Evolutionary conservation across 1,140 invertebrate genomes (phyloP).

Genomic region (Rhyzopertha dominica): DNA sequence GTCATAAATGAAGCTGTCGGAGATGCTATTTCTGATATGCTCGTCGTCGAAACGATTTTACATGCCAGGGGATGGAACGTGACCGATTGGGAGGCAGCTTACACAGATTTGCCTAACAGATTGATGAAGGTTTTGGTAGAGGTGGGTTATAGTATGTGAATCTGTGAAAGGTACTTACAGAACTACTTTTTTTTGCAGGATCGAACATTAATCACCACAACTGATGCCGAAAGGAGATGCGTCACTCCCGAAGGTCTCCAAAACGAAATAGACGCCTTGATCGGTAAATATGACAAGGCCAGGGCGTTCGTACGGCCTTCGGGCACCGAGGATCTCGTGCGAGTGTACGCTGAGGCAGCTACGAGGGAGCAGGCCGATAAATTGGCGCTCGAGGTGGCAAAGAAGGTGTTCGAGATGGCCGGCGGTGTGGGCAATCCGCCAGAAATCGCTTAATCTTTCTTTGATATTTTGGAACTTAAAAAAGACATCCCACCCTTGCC

Average conservation of each 20-base stretch:
- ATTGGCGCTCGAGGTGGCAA: constrained; percentile 70
- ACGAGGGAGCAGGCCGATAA: constrained; percentile 66
- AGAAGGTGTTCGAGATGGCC: constrained; percentile 69
- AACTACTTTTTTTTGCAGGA: constrained; percentile 54
- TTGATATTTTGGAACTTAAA: too few relatives aligned
- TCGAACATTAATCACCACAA: constrained; percentile 75
- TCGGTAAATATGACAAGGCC: constrained; percentile 63
- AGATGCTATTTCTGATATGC: constrained; percentile 93
- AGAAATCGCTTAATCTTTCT: constrained; percentile 16
- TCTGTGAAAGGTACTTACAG: neutral
- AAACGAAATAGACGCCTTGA: constrained; percentile 68
- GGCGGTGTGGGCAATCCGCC: constrained; percentile 62
- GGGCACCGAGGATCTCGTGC: constrained; percentile 94
- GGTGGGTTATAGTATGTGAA: constrained; percentile 38
- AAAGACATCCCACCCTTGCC: neutral
- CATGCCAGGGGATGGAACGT: constrained; percentile 72
- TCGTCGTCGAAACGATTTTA: constrained; percentile 90
- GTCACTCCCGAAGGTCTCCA: constrained; percentile 79
- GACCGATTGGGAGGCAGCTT: constrained; percentile 73
- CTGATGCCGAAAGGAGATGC: constrained; percentile 79
- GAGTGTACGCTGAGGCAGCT: constrained; percentile 93
- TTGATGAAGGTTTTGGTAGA: constrained; percentile 83
- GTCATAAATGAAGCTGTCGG: constrained; percentile 95
- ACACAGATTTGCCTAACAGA: constrained; percentile 81
- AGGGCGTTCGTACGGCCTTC: constrained; percentile 91